Conservation (phyloP, 2,113 vertebrate genomes). For the Ursus arctos region DNA sequence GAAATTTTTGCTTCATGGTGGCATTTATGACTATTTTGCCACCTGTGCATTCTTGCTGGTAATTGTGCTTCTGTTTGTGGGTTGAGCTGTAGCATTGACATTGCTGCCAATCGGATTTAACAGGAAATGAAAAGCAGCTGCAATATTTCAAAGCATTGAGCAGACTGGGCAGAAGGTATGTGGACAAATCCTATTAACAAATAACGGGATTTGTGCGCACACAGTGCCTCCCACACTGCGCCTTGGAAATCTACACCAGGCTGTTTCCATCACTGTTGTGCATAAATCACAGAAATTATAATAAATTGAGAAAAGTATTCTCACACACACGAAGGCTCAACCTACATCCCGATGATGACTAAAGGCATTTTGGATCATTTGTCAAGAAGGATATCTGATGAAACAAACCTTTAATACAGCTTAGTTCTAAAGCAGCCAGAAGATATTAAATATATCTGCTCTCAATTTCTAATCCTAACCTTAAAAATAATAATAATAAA, state of each 20-base stretch:
- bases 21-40: background rate
- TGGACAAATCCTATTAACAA: constrained; percentile 83
- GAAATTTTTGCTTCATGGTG: background rate
- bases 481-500: constrained; percentile 47
- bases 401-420: background rate
- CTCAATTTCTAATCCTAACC: background rate
- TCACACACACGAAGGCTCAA: constrained; percentile 41
- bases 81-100: background rate
- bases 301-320: constrained; percentile 71
- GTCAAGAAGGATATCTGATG: background rate
- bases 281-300: constrained; percentile 82
- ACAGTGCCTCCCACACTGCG: constrained; percentile 74
- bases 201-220: constrained; percentile 80
- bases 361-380: constrained; percentile 19
- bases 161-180: constrained; percentile 76
- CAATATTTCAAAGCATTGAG: constrained; percentile 72
- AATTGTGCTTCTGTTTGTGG: background rate
- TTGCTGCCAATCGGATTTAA: constrained; percentile 66
- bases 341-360: constrained; percentile 52
- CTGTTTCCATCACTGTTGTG: constrained; percentile 66
- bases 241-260: constrained; percentile 78
- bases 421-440: background rate
- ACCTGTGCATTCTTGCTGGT: background rate
- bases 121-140: constrained; percentile 59
- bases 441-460: constrained; percentile 3